Base-by-base conservation (phyloP, 1,140 invertebrate species). In the Sitophilus oryzae region DNA sequence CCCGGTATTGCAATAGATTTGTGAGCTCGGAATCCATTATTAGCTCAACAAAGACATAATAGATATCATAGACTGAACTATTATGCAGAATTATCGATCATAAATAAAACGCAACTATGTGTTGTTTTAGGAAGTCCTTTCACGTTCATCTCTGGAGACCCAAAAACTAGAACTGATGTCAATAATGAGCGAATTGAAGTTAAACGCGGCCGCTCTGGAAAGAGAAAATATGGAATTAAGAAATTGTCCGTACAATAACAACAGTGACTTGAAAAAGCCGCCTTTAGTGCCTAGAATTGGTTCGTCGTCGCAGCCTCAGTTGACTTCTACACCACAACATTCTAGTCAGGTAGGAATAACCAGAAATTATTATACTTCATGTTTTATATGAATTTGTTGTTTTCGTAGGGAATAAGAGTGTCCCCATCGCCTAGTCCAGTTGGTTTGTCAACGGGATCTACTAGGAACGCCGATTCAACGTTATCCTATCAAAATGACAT, bases 131-230 rank as follows among this genome's bases (percentile, higher is more conserved):
- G 89, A 93, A 79, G 82, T 93, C 72, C 73, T 94, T 50, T 86
- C 86, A 19, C 78, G 88, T 46, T 93, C 91, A 15, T 86, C 88
- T 8, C 70, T 95, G 37, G 93, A 96, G 75, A 95, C 91, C 0
- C 92, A 96, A 71, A 96, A 96, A 71, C 73, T 96, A 54, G 92
- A 96, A 72, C 73, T 97, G 37, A 79, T 96, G 75, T 90, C 86
- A 55, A 89, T 93, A 58, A 79, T 96, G 49, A 93, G 91, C 41
- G 89, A 92, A 67, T 77, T 96, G 58, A 90, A 95, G 62, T 74
- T 95, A 25, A 85, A 86, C 64, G 82, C 89, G 48, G 83, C 88
- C 1, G 83, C 83, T 23, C 74, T 91, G 20, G 92, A 97, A 66
- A 79, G 88, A 25, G 92, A 95, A 61, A 88, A 93, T 67, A 65